These are phyloP conservation scores for Pipistrellus pipistrellus DNA, from an alignment of 2,797 vertebrate species.

Conservation along the genomic window DNA sequence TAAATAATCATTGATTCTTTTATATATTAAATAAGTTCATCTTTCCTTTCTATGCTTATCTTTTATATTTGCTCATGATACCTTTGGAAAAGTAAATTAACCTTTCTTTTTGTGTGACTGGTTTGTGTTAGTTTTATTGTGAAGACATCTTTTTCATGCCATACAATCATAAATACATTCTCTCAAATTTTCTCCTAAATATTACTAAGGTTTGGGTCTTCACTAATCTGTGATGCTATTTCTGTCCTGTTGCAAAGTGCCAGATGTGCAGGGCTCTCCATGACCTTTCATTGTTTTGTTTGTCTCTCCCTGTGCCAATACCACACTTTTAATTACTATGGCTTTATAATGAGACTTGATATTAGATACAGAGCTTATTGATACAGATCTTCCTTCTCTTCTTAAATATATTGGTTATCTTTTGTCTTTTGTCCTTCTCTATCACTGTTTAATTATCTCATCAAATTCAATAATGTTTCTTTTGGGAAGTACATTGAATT, in stretches of 20 bases:
- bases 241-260: background rate
- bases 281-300: background rate
- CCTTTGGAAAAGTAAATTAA: background rate
- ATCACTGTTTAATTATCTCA: background rate
- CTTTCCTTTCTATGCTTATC: background rate
- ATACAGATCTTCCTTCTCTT: background rate
- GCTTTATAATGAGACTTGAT: background rate
- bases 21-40: background rate
- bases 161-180: background rate
- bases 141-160: background rate
- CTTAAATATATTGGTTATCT: background rate
- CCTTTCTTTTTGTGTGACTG: background rate
- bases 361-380: background rate
- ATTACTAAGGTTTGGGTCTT: background rate
- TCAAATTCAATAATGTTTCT: background rate
- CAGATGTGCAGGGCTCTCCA: background rate
- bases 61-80: constrained; percentile 17
- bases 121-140: background rate
- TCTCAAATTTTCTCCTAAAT: background rate
- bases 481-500: background rate
- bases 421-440: background rate
- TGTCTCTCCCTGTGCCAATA: background rate
- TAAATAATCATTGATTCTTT: background rate
- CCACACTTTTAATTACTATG: background rate
- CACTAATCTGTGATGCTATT: background rate